phyloP scores from a whole-genome alignment of 2,888 invertebrate species.

The Phalangium opilio region DNA sequence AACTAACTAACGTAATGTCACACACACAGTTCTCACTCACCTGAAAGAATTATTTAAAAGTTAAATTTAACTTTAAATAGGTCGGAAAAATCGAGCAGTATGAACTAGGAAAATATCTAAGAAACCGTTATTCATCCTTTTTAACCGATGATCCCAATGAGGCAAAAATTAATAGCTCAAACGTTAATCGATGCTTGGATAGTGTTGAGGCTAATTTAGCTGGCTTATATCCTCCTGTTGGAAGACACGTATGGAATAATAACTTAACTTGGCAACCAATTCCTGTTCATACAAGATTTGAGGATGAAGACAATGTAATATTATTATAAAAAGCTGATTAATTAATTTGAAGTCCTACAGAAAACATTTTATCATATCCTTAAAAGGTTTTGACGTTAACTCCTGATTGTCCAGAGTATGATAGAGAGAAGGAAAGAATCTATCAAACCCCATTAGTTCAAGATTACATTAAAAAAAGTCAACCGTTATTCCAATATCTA shows the following conservation, averaged over 20 bases:
- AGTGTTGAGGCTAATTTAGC: conserved; percentile 14
- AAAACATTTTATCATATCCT: conserved; percentile 7
- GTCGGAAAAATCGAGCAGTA: conserved; percentile 14
- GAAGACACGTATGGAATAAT: conserved; percentile 8
- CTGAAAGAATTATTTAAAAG: too few relatives aligned
- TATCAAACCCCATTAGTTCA: conserved; percentile 9
- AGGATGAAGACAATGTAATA: conserved; percentile 14
- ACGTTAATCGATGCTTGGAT: conserved; percentile 10
- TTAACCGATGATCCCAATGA: conserved; percentile 11
- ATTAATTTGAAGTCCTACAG: too few relatives aligned
- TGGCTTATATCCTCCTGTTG: conserved; percentile 10
- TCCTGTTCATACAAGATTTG: conserved; percentile 8
- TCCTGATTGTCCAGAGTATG: conserved; percentile 9
- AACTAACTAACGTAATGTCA: conserved; percentile 67
- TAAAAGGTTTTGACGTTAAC: not conserved
- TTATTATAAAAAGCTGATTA: not conserved
- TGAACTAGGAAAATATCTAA: conserved; percentile 12
- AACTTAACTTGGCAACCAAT: conserved; percentile 12
- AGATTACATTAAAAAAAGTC: conserved; percentile 8
- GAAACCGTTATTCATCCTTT: conserved; percentile 8
- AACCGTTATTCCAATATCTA: conserved; percentile 12
- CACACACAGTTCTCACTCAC: too few relatives aligned
- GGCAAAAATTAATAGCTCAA: conserved; percentile 11
- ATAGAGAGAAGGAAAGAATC: conserved; percentile 7
- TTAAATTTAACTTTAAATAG: conserved; percentile 6